Percentiles rank a stretch among this genome's conserved stretches.
Evolutionary conservation across 2,888 invertebrate genomes (phyloP).

Genomic region (Liodrosophila aerea): DNA sequence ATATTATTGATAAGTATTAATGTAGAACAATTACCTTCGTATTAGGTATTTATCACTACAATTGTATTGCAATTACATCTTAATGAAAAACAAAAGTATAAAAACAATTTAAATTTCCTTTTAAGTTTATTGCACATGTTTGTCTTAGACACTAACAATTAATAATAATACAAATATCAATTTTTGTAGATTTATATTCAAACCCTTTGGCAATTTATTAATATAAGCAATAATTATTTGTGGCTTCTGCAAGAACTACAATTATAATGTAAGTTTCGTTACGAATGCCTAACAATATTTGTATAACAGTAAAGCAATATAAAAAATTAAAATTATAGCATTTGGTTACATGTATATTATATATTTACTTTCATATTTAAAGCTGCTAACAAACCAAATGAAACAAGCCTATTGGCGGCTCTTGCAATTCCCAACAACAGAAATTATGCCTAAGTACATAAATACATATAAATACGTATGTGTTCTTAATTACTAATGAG

Average conservation of each 20-base stretch:
- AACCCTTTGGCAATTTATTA: conserved; percentile 27
- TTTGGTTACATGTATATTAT: neutral
- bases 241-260: conserved; percentile 16
- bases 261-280: conserved; percentile 10
- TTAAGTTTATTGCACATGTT: conserved; percentile 60
- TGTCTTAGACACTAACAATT: conserved; percentile 63
- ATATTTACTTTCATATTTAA: conserved; percentile 16
- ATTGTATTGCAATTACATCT: no score
- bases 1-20: no score
- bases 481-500: conserved; percentile 26
- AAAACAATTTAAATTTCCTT: conserved; percentile 17
- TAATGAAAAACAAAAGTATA: no score
- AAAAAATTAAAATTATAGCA: conserved; percentile 50
- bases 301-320: conserved; percentile 68
- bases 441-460: conserved; percentile 7
- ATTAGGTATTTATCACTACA: no score
- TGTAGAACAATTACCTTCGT: no score
- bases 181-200: conserved; percentile 11
- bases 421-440: conserved; percentile 28
- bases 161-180: conserved; percentile 41
- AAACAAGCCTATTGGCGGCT: conserved; percentile 25
- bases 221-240: conserved; percentile 18
- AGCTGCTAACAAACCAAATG: conserved; percentile 37
- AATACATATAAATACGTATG: conserved; percentile 18
- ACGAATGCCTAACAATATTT: no score